Evolutionary conservation across 2,888 invertebrate genomes (phyloP).

Genomic region (Sinotaia quadrata): DNA sequence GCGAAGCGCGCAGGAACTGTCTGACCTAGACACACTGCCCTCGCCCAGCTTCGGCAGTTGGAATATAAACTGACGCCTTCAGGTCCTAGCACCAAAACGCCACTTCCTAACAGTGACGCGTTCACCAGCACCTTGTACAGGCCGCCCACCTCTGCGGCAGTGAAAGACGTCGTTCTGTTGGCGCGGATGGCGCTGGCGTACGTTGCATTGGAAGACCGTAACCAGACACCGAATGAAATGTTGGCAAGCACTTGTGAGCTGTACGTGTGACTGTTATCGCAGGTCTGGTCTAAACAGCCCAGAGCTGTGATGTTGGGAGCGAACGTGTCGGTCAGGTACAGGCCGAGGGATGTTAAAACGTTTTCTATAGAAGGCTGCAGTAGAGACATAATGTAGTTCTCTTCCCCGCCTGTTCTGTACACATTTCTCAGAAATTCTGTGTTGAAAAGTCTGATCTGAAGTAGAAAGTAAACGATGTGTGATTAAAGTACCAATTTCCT

Average conservation of each 20-base stretch:
- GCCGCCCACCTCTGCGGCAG: slow-evolving; percentile 12
- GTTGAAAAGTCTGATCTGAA: slow-evolving; percentile 33
- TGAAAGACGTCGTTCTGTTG: not conserved
- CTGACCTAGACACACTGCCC: not conserved
- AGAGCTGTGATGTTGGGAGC: slow-evolving; percentile 25
- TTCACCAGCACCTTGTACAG: slow-evolving; percentile 29
- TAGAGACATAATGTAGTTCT: slow-evolving; percentile 6
- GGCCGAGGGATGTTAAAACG: not conserved
- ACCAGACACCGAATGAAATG: slow-evolving; percentile 34
- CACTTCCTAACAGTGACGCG: slow-evolving; percentile 28
- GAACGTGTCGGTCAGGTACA: slow-evolving; percentile 6
- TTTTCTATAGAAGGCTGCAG: not conserved
- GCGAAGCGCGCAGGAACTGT: not conserved
- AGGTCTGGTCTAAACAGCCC: slow-evolving; percentile 22
- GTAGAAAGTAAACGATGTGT: not conserved
- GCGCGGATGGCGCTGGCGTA: not conserved
- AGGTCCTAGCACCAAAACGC: slow-evolving; percentile 7
- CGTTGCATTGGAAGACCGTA: not conserved
- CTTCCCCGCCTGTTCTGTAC: slow-evolving; percentile 25
- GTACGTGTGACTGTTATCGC: not conserved
- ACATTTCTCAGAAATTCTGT: slow-evolving; percentile 30
- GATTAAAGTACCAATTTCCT: too few species aligned
- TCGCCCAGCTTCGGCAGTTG: slow-evolving; percentile 8
- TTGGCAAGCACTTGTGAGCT: not conserved
- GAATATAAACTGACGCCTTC: slow-evolving; percentile 6